Evolutionary conservation across 1,140 invertebrate species (phyloP), one percentile per base, ranked within the genome.

Genomic region (Caenorhabditis briggsae): DNA sequence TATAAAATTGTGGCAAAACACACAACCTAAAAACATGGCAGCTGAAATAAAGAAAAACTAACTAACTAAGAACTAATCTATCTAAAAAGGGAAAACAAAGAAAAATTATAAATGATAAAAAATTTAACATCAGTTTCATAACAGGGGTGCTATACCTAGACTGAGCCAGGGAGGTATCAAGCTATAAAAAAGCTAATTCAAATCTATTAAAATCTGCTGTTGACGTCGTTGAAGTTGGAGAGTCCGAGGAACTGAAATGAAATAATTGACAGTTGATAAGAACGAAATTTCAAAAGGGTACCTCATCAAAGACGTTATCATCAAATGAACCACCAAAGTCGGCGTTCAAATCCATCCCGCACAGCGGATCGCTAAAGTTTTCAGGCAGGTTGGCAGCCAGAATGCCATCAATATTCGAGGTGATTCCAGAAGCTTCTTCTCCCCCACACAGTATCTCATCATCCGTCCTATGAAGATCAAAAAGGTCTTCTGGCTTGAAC

Each of bases 391-490:
- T 78, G 2, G 70, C 70, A 78, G 70, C 70, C 1, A 78, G 70
- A 50, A 78, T 78, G 20, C 70, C 70, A 25, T 78, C 70, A 12
- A 78, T 78, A 50, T 50, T 78, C 0, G 70, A 78, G 23, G 70
- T 78, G 46, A 78, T 46, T 23, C 70, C 70, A 5, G 70, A 78
- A 11, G 70, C 70, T 50, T 78, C 70, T 78, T 78, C 70, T 50
- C 70, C 70, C 1, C 70, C 70, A n/a, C 70, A 78, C 46, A 78
- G 23, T 23, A 78, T 78, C n/a, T 78, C 70, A 78, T 78, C 70
- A n/a, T 78, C 70, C 2, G 25, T n/a, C 25, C 46, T n/a, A 78
- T 23, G 14, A 33, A 78, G 70, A 50, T 46, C 70, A 23, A 78
- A 78, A 12, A 78, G 53, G 23, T 78, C 70, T 50, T 50, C 70